Base-by-base conservation (phyloP, 2,888 invertebrate genomes). In the Andrena bucephala region DNA sequence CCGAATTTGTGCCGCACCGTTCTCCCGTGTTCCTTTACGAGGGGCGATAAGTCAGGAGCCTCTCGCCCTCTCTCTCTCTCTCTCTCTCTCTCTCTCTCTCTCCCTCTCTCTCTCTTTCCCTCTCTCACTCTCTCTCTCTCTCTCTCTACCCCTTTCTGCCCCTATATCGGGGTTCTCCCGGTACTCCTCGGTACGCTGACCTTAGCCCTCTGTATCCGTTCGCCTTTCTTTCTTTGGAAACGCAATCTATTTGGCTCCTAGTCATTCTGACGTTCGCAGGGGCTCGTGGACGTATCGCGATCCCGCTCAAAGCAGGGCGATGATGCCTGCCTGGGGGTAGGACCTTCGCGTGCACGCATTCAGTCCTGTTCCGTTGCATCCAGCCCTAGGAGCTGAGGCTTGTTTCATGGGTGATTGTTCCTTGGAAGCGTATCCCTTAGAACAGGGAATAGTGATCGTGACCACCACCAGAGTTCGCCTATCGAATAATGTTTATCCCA, bases 1-100 rank as follows among this genome's bases (percentile, higher is more conserved):
- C 90, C 87, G 89, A 90, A 89, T 91, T 91, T 90, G 88, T 90
- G 89, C 89, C 89, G 85, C 87, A 80, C 89, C 87, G 86, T 86
- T 90, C 86, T 85, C 85, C 24, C 86, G 84, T 88, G 86, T 89
- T 90, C 88, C 86, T 89, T 90, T 90, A 88, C 86, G 89, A 85
- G 84, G 82, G 75, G 84, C 87, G 86, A 90, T 89, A 89, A 90
- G 90, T 89, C 89, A 89, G 85, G 84, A 84, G 74, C 84, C 82
- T 77, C 85, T 82, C 81, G 70, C 57, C 63, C 82, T 76, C 76
- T 74, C 78, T 76, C 48, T 65, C 74, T 5, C 8, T 33, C 63
- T 24, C 67, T 76, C 76, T 78, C 57, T 24, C 33, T 66, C 54
- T 16, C 57, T n/a, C 27, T 27, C 0, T 27, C 27, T 1, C 1